phyloP scores from a whole-genome alignment of 1,140 invertebrate genomes.

The Nautilus pompilius region DNA sequence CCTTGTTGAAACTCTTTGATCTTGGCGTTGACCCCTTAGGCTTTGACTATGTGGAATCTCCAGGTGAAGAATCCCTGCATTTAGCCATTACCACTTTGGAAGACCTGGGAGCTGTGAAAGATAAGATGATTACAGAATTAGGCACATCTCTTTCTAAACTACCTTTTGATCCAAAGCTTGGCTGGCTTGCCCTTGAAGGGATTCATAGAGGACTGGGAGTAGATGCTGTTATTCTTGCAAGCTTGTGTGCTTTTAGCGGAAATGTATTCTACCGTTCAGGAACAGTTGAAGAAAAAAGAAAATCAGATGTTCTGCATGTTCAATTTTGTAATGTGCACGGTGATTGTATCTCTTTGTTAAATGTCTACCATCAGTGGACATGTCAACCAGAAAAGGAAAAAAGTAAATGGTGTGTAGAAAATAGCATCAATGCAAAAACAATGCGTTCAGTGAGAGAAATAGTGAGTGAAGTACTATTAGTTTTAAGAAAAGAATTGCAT shows the following conservation, averaged over 20 bases:
- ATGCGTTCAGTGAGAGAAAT: constrained; percentile 30
- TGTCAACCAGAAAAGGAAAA: constrained; percentile 25
- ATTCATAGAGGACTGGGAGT: constrained; percentile 61
- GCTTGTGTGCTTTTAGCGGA: constrained; percentile 20
- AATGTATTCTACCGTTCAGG: constrained; percentile 33
- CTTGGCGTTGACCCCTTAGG: constrained; percentile 31
- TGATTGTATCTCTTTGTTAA: constrained; percentile 87
- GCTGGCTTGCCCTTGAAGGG: constrained; percentile 25
- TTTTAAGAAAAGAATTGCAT: constrained; percentile 29
- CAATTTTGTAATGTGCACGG: constrained; percentile 70
- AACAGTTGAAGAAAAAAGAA: constrained; percentile 63
- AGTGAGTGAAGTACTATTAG: constrained; percentile 28
- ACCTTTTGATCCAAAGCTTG: constrained; percentile 38
- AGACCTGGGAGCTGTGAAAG: constrained; percentile 28
- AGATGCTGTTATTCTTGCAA: constrained; percentile 48
- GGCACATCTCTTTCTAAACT: constrained; percentile 44
- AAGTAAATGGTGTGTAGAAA: constrained; percentile 34
- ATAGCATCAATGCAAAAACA: constrained; percentile 42
- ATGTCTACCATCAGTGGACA: constrained; percentile 70
- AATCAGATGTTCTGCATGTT: constrained; percentile 68
- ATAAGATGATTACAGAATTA: constrained; percentile 38
- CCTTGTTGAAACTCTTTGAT: constrained; percentile 37
- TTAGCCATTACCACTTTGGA: constrained; percentile 26
- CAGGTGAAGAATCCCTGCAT: constrained; percentile 25
- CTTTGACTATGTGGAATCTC: constrained; percentile 46